These are phyloP conservation scores for Leiothrix lutea DNA, from an alignment of 2,113 vertebrate species.

Conservation along the genomic window DNA sequence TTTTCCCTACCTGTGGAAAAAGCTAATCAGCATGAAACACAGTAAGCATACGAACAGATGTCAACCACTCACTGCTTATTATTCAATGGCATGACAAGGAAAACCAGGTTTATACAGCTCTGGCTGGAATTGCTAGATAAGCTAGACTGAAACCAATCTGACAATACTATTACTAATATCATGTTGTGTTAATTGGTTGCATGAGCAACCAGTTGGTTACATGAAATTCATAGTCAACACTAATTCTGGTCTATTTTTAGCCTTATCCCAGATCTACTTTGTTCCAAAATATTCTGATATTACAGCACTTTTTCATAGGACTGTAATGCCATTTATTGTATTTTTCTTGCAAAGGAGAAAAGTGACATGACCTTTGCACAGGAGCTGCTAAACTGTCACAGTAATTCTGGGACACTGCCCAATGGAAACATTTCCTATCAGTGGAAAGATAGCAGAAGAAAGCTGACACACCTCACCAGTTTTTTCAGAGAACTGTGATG, in stretches of 20 bases:
- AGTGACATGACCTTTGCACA: not conserved
- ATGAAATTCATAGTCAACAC: not conserved
- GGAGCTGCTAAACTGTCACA: not conserved
- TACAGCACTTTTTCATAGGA: not conserved
- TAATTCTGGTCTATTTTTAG: not conserved
- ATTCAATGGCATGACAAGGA: not conserved
- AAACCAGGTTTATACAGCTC: not conserved
- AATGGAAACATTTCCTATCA: not conserved
- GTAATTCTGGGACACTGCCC: not conserved
- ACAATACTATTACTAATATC: not conserved
- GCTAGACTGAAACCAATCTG: not conserved
- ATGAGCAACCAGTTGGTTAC: not conserved
- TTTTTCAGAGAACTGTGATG: not conserved
- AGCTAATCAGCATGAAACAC: not conserved
- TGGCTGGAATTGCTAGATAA: not conserved
- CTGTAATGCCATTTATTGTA: not conserved
- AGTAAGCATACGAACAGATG: rapidly evolving
- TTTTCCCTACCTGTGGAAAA: not conserved
- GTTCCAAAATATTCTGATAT: not conserved
- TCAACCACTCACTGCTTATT: not conserved
- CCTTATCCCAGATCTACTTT: not conserved
- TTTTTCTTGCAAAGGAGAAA: not conserved
- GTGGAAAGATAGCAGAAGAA: not conserved
- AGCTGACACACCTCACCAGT: not conserved
- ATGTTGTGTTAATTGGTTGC: not conserved